Evolutionary conservation across 2,797 vertebrate genomes (phyloP).

Genomic region (Sebastes baramenuke): DNA sequence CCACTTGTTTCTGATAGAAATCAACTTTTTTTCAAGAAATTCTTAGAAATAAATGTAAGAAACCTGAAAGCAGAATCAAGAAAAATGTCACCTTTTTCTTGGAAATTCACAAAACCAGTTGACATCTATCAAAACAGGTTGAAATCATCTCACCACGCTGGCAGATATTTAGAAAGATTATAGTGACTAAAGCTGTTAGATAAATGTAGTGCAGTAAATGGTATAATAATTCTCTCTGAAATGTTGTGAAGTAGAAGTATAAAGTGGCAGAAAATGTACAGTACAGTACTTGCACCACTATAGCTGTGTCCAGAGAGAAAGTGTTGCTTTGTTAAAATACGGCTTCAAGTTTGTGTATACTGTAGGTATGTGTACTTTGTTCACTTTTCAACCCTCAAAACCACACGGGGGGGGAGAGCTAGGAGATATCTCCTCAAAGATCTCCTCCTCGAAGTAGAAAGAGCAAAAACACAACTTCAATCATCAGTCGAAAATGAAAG

Average conservation of each 20-base stretch:
- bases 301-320: background rate
- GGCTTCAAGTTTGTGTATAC: background rate
- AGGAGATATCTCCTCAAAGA: slow-evolving; percentile 17
- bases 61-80: background rate
- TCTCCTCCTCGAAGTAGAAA: slow-evolving; percentile 19
- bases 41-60: background rate
- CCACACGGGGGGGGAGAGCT: background rate
- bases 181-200: background rate
- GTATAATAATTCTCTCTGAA: background rate
- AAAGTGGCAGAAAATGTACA: background rate
- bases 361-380: slow-evolving; percentile 6
- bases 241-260: background rate
- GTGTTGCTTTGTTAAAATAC: slow-evolving; percentile 9
- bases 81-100: background rate
- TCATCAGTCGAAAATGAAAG: slow-evolving; percentile 16
- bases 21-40: background rate
- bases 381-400: slow-evolving; percentile 13
- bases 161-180: background rate
- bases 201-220: background rate
- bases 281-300: background rate
- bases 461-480: slow-evolving; percentile 23
- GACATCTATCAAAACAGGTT: background rate
- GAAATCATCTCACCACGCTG: background rate
- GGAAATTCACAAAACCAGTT: background rate
- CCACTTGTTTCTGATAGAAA: too few relatives aligned